Base-by-base conservation (phyloP, 2,888 invertebrate species). In the Adineta ricciae region DNA sequence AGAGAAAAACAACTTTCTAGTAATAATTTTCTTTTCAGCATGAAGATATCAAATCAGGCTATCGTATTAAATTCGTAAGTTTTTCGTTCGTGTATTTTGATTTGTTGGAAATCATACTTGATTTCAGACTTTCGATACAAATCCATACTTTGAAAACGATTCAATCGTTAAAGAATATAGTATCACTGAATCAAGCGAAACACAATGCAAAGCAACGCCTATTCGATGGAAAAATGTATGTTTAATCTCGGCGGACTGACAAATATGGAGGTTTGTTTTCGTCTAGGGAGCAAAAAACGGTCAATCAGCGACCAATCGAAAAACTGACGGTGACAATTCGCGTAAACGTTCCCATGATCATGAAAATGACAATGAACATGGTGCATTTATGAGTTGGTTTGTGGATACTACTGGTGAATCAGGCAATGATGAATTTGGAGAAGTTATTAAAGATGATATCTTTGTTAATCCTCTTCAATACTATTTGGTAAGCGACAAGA, bases 391-490 rank as follows among this genome's bases (percentile, higher is more conserved):
- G 90, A 93, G 93, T 87, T 95, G 95, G 95, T 94, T 94, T 89
- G 92, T 92, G 88, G 94, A 95, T 90, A 94, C 94, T 88, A 64
- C 50, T 9, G 72, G 46, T 84, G 93, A 93, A 56, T 95, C 95
- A 90, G 94, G 95, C 9, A 93, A 93, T 84, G 93, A 93, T 87
- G 95, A 95, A 89, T 93, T 95, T 88, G 95, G 95, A 82, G 95
- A 95, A 91, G 92, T 94, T 83, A 93, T 94, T 88, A 95, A 95
- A 91, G 95, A 95, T 90, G 95, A 95, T 89, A 93, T 95, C 90
- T 95, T 94, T 94, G 93, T 94, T 84, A 95, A 95, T 91, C 95
- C 95, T 83, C 92, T 93, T 64, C 92, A 95, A 92, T 95, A 95
- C 92, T 91, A 90, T 87, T 87, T 90, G 88, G 90, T 64, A 64